These are phyloP conservation scores for Actias luna DNA, from an alignment of 2,888 invertebrate species.

Conservation along the genomic window DNA sequence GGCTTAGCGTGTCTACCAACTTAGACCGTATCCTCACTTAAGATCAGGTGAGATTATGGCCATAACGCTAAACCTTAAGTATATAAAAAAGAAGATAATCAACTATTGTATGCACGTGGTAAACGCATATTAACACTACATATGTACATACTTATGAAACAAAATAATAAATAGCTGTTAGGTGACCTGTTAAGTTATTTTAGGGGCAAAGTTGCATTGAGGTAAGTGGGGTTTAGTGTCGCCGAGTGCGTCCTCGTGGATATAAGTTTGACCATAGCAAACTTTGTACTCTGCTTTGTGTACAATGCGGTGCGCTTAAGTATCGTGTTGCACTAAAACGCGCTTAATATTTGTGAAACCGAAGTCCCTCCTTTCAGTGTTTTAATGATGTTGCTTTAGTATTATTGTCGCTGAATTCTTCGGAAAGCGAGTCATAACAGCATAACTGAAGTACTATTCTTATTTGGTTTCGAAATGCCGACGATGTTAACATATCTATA, in stretches of 20 bases:
- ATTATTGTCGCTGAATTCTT: conserved; percentile 6
- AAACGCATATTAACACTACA: conserved; percentile 28
- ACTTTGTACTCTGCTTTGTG: conserved; percentile 63
- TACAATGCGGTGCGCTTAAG: conserved; percentile 36
- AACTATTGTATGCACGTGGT: conserved; percentile 14
- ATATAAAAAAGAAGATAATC: not conserved
- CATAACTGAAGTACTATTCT: not conserved
- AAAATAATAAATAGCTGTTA: conserved; percentile 52
- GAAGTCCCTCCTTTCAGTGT: conserved; percentile 15
- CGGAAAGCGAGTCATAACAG: not conserved
- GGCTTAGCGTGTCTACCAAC: too few relatives aligned
- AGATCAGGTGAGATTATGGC: too few relatives aligned
- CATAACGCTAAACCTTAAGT: too few relatives aligned
- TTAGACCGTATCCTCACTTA: too few relatives aligned
- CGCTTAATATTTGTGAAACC: conserved; percentile 28
- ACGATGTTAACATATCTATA: not conserved
- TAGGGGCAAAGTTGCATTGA: conserved; percentile 59
- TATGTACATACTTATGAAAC: conserved; percentile 35
- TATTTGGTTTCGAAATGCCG: not conserved
- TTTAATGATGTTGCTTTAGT: conserved; percentile 21
- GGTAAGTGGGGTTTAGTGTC: conserved; percentile 64
- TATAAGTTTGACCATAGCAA: conserved; percentile 62
- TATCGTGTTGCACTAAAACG: conserved; percentile 37
- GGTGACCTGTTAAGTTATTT: conserved; percentile 51
- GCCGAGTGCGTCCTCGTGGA: conserved; percentile 61